A percentile compares a stretch with the other conserved stretches of the same genome.
These are phyloP conservation scores for Rallus limicola DNA, from an alignment of 2,113 vertebrate genomes.

Conservation along the genomic window DNA sequence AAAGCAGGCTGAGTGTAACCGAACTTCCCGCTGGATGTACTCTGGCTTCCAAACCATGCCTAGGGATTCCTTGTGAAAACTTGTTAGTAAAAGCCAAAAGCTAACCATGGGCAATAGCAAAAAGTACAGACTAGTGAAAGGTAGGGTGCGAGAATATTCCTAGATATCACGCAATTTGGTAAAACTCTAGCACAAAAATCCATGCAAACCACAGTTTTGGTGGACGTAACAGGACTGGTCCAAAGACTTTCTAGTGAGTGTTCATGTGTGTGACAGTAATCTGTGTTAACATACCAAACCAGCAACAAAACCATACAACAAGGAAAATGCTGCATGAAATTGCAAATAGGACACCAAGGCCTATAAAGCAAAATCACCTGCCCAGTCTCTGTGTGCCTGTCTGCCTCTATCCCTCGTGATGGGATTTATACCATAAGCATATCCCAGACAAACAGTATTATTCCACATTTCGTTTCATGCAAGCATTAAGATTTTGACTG, in stretches of 20 bases:
- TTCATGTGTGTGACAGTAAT: background rate
- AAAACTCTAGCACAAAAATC: background rate
- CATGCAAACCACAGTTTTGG: background rate
- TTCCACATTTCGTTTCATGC: background rate
- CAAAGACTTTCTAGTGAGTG: background rate
- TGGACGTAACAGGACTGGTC: background rate
- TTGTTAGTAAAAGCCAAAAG: background rate
- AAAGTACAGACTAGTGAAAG: background rate
- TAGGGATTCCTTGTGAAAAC: background rate
- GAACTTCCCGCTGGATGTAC: background rate
- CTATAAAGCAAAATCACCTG: background rate
- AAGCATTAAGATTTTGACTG: background rate
- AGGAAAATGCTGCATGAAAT: constrained; percentile 24
- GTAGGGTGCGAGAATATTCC: background rate
- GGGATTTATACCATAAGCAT: constrained; percentile 4
- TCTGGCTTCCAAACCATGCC: background rate
- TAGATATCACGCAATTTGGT: background rate
- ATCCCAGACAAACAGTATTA: constrained; percentile 40
- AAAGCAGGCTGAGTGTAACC: background rate
- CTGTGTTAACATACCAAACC: background rate
- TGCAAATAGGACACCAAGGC: background rate
- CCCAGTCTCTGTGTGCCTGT: background rate
- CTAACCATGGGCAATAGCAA: background rate
- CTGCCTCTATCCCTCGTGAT: background rate
- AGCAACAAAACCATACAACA: background rate